Evolutionary conservation across 2,113 vertebrate genomes (phyloP).

Genomic region (Myrmecobius fasciatus): DNA sequence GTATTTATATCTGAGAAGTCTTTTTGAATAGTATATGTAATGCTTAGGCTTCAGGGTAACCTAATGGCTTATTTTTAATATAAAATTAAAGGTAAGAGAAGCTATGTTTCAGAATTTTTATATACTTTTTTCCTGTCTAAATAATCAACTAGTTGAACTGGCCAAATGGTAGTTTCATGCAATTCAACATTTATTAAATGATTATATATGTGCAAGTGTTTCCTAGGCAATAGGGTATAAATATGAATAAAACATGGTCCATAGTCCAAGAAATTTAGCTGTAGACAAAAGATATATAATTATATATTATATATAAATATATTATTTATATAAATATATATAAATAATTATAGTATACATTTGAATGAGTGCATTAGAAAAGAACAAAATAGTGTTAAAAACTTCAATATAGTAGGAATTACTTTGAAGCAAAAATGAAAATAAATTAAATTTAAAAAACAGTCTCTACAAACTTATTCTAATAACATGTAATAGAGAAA

Average conservation of each 20-base stretch:
- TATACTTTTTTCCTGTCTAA: constrained; percentile 62
- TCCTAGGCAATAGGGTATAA: neutral
- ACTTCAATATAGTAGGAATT: neutral
- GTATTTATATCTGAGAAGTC: constrained; percentile 52
- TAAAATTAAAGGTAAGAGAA: constrained; percentile 67
- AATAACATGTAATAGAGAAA: neutral
- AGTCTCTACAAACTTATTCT: neutral
- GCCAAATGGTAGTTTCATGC: constrained; percentile 42
- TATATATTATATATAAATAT: too few species aligned
- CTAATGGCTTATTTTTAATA: constrained; percentile 75
- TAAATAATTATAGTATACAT: neutral
- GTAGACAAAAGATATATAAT: neutral
- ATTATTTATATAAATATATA: too few species aligned
- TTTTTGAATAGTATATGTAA: constrained; percentile 68
- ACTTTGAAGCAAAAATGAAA: neutral
- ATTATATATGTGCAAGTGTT: neutral
- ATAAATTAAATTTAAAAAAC: neutral
- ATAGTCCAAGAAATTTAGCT: neutral
- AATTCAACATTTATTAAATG: neutral
- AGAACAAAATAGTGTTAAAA: neutral
- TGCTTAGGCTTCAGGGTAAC: constrained; percentile 70
- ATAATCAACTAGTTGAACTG: constrained; percentile 65
- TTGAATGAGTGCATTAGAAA: neutral
- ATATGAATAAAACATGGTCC: neutral
- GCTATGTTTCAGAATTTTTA: constrained; percentile 73